Base-by-base conservation (phyloP, 2,113 vertebrate species). In the Scomber colias region DNA sequence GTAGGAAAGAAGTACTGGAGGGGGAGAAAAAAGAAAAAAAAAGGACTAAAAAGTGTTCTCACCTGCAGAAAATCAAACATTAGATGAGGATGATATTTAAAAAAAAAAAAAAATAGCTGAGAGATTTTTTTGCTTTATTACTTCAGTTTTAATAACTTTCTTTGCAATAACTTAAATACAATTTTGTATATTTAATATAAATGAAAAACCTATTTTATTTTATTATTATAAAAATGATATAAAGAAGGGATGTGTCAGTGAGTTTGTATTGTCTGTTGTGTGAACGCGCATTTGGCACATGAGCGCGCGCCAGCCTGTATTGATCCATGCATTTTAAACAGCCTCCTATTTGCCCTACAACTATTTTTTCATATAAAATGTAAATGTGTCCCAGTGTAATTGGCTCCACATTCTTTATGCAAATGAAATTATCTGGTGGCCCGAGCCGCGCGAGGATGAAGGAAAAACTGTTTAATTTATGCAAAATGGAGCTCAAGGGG, bases 301-400 rank as follows among this genome's bases (percentile, higher is more conserved):
- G 77, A 44, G 59, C 46, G 70, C 61, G 83, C 70, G 35, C 46
- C 62, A 30, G 79, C 69, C 54, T 45, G 21, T 86, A 93, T 94
- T 78, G 90, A 94, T 90, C 88, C 65, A 1, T 56, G 86, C 71
- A 90, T 92, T 66, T 89, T 83, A 89, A 91, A 24, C 80, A 86
- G 79, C 77, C 63, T 76, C 74, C 67, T 5, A 9, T 87, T 89
- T 88, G 87, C 84, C 91, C 90, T 87, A 73, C 79, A 87, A 90
- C 87, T 83, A 61, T 90, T 88, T 89, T 35, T 91, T 93, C 90
- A 93, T 92, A 92, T 89, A 92, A 92, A 89, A 92, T 93, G 88
- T 75, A 88, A 93, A 94, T 90, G 15, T 56, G 17, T 65, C 35
- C 30, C 45, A 46, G 51, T 76, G 75, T 89, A 92, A 91, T 93